Percentiles rank a stretch among this genome's conserved stretches.
Conservation (phyloP, 2,888 invertebrate genomes). For the Calliopum simillimum region DNA sequence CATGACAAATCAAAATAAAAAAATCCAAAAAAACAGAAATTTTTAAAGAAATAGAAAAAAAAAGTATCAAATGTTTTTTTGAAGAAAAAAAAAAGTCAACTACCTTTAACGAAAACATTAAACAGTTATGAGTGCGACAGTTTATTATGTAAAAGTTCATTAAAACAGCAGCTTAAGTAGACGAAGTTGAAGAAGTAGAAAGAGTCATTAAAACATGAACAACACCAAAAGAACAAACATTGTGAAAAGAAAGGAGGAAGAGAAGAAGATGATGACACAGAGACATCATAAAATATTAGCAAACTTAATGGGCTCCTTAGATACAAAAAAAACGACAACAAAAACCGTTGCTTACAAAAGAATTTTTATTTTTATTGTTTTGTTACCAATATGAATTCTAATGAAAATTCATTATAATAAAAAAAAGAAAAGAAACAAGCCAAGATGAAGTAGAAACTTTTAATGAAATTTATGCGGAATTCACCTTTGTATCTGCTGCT, state of each 20-base stretch:
- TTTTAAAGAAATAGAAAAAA: neutral
- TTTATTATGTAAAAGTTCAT: constrained; percentile 21
- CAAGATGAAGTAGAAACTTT: too few species aligned
- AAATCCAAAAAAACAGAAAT: neutral
- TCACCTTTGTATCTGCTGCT: too few species aligned
- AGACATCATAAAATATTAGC: constrained; percentile 1
- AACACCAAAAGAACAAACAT: neutral
- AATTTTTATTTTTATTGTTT: too few species aligned
- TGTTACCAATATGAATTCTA: too few species aligned
- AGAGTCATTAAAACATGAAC: neutral
- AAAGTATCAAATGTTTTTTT: neutral
- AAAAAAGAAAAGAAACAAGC: too few species aligned
- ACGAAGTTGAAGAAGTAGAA: neutral
- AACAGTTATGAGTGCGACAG: constrained; percentile 13
- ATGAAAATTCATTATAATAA: too few species aligned
- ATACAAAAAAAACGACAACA: neutral
- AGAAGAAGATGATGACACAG: neutral
- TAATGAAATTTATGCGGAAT: too few species aligned
- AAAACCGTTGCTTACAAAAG: neutral
- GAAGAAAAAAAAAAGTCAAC: constrained; percentile 15
- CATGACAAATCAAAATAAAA: constrained; percentile 8
- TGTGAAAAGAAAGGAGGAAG: neutral
- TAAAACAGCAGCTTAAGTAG: neutral
- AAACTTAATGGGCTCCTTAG: neutral
- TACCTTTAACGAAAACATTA: constrained; percentile 19